These are phyloP conservation scores for Saguinus midas DNA, from an alignment of 2,113 vertebrate genomes.

Conservation along the genomic window DNA sequence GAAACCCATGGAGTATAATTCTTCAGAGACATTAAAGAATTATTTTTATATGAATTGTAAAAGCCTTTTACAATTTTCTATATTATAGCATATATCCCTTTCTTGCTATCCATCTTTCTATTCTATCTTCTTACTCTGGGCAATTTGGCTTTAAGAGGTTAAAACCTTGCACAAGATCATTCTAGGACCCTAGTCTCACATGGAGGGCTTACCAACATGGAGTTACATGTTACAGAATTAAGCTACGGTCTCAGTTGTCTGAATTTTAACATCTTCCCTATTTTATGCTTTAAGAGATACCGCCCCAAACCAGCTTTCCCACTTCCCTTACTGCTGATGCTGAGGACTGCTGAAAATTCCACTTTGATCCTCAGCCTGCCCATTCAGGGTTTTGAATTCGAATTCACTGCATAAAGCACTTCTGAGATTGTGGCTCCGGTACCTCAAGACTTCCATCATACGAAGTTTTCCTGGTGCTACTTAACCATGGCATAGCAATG, in stretches of 20 bases:
- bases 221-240: background rate
- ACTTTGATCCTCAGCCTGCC: no score
- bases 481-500: background rate
- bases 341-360: background rate
- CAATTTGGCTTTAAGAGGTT: background rate
- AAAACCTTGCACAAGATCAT: background rate
- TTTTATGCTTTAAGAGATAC: background rate
- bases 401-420: background rate
- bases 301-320: background rate
- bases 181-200: background rate
- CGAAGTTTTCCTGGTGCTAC: background rate
- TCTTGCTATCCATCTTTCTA: background rate
- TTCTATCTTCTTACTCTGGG: background rate
- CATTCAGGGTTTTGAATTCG: background rate
- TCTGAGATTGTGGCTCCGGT: background rate
- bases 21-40: background rate
- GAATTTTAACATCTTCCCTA: background rate
- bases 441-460: background rate
- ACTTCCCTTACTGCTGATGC: background rate
- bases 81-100: background rate
- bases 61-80: background rate
- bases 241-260: background rate
- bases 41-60: background rate
- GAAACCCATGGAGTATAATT: background rate
- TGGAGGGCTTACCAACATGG: background rate